Conservation (phyloP, 1,140 invertebrate species). For the Drosophila leontia region DNA sequence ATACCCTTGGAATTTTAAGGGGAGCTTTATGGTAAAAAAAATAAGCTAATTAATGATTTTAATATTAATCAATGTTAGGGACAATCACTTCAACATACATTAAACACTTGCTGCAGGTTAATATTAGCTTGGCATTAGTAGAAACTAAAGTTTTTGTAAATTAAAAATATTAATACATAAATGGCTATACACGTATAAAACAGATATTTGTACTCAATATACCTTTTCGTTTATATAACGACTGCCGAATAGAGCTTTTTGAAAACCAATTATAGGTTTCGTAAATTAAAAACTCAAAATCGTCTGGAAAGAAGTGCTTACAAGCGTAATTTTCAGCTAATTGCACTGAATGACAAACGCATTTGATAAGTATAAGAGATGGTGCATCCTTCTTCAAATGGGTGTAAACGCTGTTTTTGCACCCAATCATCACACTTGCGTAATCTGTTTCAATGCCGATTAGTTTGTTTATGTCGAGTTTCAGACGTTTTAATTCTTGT, state of each 20-base stretch:
- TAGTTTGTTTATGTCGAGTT: slow-evolving; percentile 7
- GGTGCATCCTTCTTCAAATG: slow-evolving; percentile 10
- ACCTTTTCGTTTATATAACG: slow-evolving; percentile 20
- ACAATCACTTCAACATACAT: slow-evolving; percentile 6
- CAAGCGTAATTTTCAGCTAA: too few relatives aligned
- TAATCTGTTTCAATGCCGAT: slow-evolving; percentile 23
- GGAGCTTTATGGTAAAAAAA: slow-evolving; percentile 6
- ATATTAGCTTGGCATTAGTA: slow-evolving; percentile 6
- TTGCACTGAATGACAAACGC: slow-evolving; percentile 16
- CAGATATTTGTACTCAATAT: slow-evolving; percentile 10
- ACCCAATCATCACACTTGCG: slow-evolving; percentile 18
- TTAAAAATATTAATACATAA: slow-evolving; percentile 6
- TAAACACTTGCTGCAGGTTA: slow-evolving; percentile 18
- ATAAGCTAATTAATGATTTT: slow-evolving; percentile 16
- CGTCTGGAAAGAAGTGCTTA: background rate
- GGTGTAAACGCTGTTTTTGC: slow-evolving; percentile 19
- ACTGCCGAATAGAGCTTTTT: slow-evolving; percentile 25
- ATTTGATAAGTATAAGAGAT: slow-evolving; percentile 17
- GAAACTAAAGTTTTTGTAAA: background rate
- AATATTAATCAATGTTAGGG: slow-evolving; percentile 11
- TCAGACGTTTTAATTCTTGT: background rate
- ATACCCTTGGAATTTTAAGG: slow-evolving; percentile 18
- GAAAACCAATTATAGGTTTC: slow-evolving; percentile 68
- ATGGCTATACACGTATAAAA: background rate
- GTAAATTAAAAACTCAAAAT: background rate